Conservation (phyloP, 2,797 vertebrate species). For the Argyrosomus regius region DNA sequence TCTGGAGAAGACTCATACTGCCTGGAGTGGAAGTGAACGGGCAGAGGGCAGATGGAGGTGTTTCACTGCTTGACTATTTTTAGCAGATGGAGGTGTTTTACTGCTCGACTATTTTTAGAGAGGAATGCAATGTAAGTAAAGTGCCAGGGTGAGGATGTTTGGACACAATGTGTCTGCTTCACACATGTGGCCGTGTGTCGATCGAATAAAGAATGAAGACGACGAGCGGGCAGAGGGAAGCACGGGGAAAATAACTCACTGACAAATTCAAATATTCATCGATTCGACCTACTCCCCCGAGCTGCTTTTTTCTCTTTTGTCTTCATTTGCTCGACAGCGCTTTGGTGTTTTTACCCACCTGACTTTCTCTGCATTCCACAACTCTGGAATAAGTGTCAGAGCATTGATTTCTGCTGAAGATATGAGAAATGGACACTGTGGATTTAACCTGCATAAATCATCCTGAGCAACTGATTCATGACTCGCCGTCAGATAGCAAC, state of each 20-base stretch:
- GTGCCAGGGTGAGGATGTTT: not conserved
- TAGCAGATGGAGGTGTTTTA: slow-evolving; percentile 37
- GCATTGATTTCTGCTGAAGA: slow-evolving; percentile 48
- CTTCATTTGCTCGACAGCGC: slow-evolving; percentile 11
- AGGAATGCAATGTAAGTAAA: not conserved
- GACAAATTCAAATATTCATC: slow-evolving; percentile 11
- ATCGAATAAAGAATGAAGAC: slow-evolving; percentile 1
- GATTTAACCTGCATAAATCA: slow-evolving; percentile 51
- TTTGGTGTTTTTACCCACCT: slow-evolving; percentile 5
- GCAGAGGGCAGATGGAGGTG: slow-evolving; percentile 44
- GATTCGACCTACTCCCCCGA: not conserved
- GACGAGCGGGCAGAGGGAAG: not conserved
- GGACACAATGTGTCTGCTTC: slow-evolving; percentile 4
- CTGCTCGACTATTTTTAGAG: slow-evolving; percentile 21
- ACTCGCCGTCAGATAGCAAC: slow-evolving; percentile 9
- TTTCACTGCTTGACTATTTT: slow-evolving; percentile 35
- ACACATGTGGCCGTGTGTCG: not conserved
- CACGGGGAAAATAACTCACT: not conserved
- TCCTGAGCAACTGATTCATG: slow-evolving; percentile 31
- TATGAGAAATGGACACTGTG: slow-evolving; percentile 31
- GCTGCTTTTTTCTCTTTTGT: slow-evolving; percentile 2
- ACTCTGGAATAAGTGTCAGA: not conserved
- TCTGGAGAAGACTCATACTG: slow-evolving; percentile 18
- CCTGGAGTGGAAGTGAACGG: slow-evolving; percentile 5
- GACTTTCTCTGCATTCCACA: slow-evolving; percentile 19